These are phyloP conservation scores for Netelia virgata DNA, from an alignment of 2,888 invertebrate genomes.

Conservation along the genomic window DNA sequence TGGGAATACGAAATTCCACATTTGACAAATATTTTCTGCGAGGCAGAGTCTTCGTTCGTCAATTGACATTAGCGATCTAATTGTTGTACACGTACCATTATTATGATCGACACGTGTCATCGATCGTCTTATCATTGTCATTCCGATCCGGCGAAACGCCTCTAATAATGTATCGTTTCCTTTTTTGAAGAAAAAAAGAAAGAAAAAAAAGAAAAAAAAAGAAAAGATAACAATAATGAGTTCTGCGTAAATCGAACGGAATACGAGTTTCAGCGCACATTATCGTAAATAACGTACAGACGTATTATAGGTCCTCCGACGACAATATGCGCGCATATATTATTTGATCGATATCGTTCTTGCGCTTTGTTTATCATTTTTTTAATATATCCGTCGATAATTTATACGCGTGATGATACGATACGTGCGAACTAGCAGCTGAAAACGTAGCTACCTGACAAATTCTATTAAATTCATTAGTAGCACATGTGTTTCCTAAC, in stretches of 20 bases:
- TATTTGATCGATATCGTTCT: background rate
- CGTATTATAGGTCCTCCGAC: background rate
- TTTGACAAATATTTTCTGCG: no score
- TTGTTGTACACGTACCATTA: background rate
- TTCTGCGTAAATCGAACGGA: background rate
- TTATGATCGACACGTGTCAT: background rate
- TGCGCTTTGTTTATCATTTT: background rate
- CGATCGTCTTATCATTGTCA: conserved; percentile 34
- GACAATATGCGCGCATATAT: background rate
- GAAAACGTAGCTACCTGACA: no score
- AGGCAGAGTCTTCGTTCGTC: no score
- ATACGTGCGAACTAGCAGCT: no score
- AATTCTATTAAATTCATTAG: no score
- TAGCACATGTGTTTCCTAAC: no score
- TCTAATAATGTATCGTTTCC: conserved; percentile 9
- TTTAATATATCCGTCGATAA: background rate
- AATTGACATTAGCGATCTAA: no score
- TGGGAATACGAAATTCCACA: no score
- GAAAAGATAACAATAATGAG: background rate
- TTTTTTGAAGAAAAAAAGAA: no score
- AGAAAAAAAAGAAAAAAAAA: no score
- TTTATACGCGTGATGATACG: background rate
- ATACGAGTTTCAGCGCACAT: background rate
- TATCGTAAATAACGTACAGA: background rate
- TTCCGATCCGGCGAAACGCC: conserved; percentile 10